Conservation (phyloP, 2,888 invertebrate genomes). For the Ophioninae sp. region DNA sequence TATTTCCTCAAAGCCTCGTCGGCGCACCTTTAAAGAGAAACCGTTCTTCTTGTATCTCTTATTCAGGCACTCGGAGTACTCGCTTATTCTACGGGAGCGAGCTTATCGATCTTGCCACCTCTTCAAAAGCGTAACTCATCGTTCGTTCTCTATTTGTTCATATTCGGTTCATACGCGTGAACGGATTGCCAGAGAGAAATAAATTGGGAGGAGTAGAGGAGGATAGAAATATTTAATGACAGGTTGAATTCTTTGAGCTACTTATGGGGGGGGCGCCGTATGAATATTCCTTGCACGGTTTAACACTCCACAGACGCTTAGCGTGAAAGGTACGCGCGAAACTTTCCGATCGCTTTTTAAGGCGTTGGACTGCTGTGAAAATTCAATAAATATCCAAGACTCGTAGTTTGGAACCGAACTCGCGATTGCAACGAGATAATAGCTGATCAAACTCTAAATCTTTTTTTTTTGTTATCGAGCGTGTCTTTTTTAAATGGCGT, state of each 20-base stretch:
- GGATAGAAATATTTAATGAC: not conserved
- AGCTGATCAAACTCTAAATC: too few species aligned
- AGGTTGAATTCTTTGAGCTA: not conserved
- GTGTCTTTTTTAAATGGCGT: too few species aligned
- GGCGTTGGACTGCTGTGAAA: too few species aligned
- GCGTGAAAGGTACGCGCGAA: conserved; percentile 44
- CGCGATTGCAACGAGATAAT: too few species aligned
- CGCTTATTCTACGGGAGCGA: conserved; percentile 7
- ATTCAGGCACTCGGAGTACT: conserved; percentile 29
- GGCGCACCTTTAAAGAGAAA: conserved; percentile 68
- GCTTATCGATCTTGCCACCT: conserved; percentile 6
- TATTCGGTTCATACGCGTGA: not conserved
- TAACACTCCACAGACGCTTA: not conserved
- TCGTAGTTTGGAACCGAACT: too few species aligned
- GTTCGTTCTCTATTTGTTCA: not conserved
- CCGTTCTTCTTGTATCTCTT: conserved; percentile 61
- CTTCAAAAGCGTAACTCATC: not conserved
- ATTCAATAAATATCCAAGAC: too few species aligned
- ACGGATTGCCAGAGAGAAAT: not conserved
- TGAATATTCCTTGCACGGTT: not conserved
- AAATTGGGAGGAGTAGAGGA: not conserved
- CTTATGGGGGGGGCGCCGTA: not conserved
- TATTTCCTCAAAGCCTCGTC: conserved; percentile 36
- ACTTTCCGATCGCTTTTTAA: conserved; percentile 51
- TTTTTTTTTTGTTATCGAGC: too few species aligned